These are phyloP conservation scores for Meganola albula DNA, from an alignment of 2,888 invertebrate genomes.

Conservation along the genomic window DNA sequence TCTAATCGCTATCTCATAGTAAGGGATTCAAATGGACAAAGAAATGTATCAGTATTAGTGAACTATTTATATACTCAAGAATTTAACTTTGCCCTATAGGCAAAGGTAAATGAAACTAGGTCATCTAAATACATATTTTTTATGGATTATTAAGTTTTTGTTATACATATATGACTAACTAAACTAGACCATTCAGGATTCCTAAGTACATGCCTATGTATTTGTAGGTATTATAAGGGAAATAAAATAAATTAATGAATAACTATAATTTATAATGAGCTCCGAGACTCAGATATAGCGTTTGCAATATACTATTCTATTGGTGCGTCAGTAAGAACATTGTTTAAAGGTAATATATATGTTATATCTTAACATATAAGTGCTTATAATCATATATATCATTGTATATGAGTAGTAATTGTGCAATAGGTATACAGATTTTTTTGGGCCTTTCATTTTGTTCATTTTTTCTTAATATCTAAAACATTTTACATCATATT, in stretches of 20 bases:
- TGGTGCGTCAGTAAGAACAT: constrained; percentile 50
- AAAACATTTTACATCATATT: constrained; percentile 29
- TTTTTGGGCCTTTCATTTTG: constrained; percentile 66
- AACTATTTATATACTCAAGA: too few relatives aligned
- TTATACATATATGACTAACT: constrained; percentile 20
- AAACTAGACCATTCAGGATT: constrained; percentile 27
- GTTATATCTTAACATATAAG: constrained; percentile 43
- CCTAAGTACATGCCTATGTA: constrained; percentile 17
- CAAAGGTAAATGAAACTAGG: background rate
- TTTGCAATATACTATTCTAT: constrained; percentile 51
- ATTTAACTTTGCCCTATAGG: background rate
- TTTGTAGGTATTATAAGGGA: constrained; percentile 11
- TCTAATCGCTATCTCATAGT: constrained; percentile 8
- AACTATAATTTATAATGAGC: constrained; percentile 18
- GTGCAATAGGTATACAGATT: constrained; percentile 71
- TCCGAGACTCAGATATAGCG: constrained; percentile 13
- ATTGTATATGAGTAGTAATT: constrained; percentile 62
- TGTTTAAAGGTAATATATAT: constrained; percentile 42
- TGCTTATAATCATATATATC: constrained; percentile 52
- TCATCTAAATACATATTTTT: constrained; percentile 8
- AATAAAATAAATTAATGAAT: constrained; percentile 13
- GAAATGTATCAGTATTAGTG: too few relatives aligned
- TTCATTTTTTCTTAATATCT: constrained; percentile 53
- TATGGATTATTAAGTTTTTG: constrained; percentile 13
- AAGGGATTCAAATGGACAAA: background rate